phyloP scores from a whole-genome alignment of 2,888 invertebrate species.

The Fabriciana adippe region DNA sequence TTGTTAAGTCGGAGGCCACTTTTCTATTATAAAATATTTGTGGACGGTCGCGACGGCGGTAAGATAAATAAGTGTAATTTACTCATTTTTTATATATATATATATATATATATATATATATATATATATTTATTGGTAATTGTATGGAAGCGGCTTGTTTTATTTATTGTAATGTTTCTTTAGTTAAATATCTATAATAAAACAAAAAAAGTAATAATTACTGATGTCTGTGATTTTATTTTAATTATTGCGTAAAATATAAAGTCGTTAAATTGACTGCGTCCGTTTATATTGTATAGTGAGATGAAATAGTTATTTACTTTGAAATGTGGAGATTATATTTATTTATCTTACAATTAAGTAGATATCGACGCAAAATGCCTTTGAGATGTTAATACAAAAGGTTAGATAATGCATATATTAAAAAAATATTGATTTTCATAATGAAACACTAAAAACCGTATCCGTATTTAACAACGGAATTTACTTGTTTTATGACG shows the following conservation, averaged over 20 bases:
- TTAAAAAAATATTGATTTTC: too few species aligned
- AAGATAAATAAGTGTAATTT: slow-evolving; percentile 33
- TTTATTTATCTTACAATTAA: slow-evolving; percentile 12
- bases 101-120: too few species aligned
- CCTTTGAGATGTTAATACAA: too few species aligned
- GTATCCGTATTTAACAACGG: too few species aligned
- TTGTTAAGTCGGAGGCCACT: slow-evolving; percentile 1
- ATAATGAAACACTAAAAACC: too few species aligned
- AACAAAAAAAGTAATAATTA: background rate
- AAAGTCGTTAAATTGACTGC: background rate
- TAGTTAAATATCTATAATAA: background rate
- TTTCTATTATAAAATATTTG: background rate
- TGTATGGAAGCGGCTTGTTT: background rate
- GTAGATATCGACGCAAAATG: too few species aligned
- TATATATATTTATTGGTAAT: slow-evolving; percentile 8
- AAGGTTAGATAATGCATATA: too few species aligned
- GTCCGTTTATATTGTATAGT: background rate
- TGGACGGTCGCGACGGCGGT: slow-evolving; percentile 8
- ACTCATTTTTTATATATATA: slow-evolving; percentile 2
- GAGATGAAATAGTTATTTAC: slow-evolving; percentile 1
- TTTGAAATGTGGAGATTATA: slow-evolving; percentile 8
- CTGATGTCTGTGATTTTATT: slow-evolving; percentile 4
- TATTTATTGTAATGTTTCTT: slow-evolving; percentile 2
- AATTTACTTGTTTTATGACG: background rate
- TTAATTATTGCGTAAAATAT: background rate